Base-by-base conservation (phyloP, 2,113 vertebrate genomes). In the Acinonyx jubatus region DNA sequence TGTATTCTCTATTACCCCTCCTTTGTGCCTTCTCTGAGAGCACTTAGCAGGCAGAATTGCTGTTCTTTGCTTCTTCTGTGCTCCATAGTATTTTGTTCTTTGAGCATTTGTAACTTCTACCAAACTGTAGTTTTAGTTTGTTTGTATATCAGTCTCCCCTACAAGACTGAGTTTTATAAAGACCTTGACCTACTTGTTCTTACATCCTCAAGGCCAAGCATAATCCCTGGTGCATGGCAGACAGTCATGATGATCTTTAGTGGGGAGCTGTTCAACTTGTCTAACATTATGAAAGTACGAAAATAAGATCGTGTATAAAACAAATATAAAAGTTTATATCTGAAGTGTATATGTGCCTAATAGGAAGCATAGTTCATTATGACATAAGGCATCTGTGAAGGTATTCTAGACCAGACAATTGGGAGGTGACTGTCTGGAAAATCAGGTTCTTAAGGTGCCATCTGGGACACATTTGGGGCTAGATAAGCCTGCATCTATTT, bases 361-460 rank as follows among this genome's bases (percentile, higher is more conserved):
- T 41, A 73, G 57, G 36, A 66, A 66, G 16, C 80, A 31, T 78
- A 41, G 10, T 50, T 95, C 94, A 50, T 86, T 55, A 87, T 78
- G 78, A 36, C 52, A 86, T 55, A 92, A 89, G 50, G 27, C 73
- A 86, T 86, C 71, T 86, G 13, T 78, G 61, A 66, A 86, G 68
- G 38, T 89, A 78, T 89, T 94, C 36, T 31, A 87, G 14, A 80
- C 4, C 61, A 71, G 57, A 89, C 23, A 38, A 76, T 96, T 90
- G 69, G 69, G 55, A 94, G 95, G 41, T 29, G 73, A 87, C 68
- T 76, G 0, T 74, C 57, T 71, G 84, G n/a, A 79, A 96, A 95
- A 87, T 69, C 68, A 66, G 63, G 90, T 86, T 91, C 25, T 38
- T 93, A n/a, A 74, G 18, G 29, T 48, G 15, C 65, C 55, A 29